These are phyloP conservation scores for Misgurnus mizolepis DNA, from an alignment of 2,113 vertebrate species.

Conservation along the genomic window DNA sequence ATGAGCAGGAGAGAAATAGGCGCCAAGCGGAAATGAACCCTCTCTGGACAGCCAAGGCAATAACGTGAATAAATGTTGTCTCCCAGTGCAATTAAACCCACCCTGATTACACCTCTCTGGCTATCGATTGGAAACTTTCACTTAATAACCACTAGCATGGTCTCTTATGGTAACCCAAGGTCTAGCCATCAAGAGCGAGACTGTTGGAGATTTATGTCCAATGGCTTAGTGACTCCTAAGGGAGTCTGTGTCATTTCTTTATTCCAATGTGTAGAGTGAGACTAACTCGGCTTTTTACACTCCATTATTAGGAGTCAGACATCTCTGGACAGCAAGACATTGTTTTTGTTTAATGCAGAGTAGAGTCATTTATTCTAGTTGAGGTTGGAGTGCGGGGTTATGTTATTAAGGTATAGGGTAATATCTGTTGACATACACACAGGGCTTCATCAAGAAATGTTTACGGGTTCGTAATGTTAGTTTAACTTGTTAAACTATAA, in stretches of 20 bases:
- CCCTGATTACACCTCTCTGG: conserved; percentile 75
- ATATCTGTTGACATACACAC: not conserved
- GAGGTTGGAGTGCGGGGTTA: conserved; percentile 4
- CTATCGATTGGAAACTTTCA: conserved; percentile 79
- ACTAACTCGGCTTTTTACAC: conserved; percentile 57
- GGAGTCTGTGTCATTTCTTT: conserved; percentile 72
- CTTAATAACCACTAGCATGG: conserved; percentile 78
- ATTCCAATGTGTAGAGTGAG: conserved; percentile 65
- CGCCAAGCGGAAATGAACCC: conserved; percentile 64
- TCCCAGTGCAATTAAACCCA: conserved; percentile 77
- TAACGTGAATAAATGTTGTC: conserved; percentile 77
- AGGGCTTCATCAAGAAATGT: not conserved
- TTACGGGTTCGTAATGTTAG: not conserved
- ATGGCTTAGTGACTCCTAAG: conserved; percentile 64
- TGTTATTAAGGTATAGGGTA: not conserved
- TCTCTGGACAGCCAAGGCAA: conserved; percentile 72
- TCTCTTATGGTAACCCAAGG: conserved; percentile 77
- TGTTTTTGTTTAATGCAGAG: conserved; percentile 6
- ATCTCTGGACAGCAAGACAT: conserved; percentile 41
- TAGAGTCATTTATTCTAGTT: not conserved
- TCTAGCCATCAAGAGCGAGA: conserved; percentile 64
- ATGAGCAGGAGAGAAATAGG: conserved; percentile 21
- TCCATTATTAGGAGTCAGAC: conserved; percentile 60
- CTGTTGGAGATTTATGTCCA: conserved; percentile 71
- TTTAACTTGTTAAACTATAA: not conserved